These are phyloP conservation scores for Eupithecia dodoneata DNA, from an alignment of 2,888 invertebrate genomes.

Conservation along the genomic window DNA sequence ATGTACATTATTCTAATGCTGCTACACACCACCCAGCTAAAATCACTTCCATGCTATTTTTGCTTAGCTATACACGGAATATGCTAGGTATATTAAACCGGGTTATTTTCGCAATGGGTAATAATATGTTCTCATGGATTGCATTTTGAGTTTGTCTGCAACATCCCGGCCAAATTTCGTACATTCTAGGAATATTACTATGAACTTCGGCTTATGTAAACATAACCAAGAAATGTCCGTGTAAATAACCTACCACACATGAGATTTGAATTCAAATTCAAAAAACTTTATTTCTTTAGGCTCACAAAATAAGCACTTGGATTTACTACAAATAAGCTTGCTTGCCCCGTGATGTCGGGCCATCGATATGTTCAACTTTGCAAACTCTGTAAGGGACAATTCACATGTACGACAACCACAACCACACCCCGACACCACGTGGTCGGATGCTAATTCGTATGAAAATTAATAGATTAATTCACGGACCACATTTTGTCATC, in stretches of 20 bases:
- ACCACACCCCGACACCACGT: too few relatives aligned
- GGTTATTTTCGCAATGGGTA: constrained; percentile 16
- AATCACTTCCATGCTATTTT: constrained; percentile 1
- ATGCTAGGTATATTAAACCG: background rate
- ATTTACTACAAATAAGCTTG: too few relatives aligned
- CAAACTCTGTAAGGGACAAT: background rate
- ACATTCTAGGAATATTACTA: constrained; percentile 3
- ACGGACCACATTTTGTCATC: too few relatives aligned
- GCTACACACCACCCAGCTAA: background rate
- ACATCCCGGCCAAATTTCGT: constrained; percentile 1
- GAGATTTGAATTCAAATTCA: too few relatives aligned
- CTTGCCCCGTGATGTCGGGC: background rate
- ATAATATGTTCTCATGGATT: background rate
- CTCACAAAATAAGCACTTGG: too few relatives aligned
- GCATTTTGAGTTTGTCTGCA: constrained; percentile 19
- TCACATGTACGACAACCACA: too few relatives aligned
- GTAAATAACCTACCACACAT: background rate
- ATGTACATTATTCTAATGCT: background rate
- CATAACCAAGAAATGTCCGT: background rate
- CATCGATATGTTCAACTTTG: background rate
- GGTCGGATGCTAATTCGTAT: too few relatives aligned
- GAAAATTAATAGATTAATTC: too few relatives aligned
- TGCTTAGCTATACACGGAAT: background rate
- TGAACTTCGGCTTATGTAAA: background rate
- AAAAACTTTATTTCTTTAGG: too few relatives aligned